Evolutionary conservation across 2,888 invertebrate genomes (phyloP).

Genomic region (Tetrapedia diversipes): DNA sequence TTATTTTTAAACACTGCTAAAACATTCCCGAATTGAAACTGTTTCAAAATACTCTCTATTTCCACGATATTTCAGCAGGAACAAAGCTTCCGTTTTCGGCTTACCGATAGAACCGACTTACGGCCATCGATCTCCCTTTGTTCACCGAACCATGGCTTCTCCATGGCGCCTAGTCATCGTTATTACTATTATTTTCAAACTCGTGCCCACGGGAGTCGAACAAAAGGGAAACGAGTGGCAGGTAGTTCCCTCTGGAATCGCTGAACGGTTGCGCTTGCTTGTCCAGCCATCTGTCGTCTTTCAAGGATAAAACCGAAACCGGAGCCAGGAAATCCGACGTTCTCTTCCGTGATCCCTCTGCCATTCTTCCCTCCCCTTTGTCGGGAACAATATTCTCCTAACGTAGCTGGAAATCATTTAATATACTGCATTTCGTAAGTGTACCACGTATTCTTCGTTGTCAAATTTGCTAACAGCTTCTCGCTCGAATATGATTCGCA

Average conservation of each 20-base stretch:
- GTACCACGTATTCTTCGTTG: too few relatives aligned
- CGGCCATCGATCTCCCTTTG: conserved; percentile 22
- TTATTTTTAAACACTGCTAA: too few relatives aligned
- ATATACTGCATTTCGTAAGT: neutral
- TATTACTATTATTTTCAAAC: conserved; percentile 55
- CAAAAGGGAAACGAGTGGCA: conserved; percentile 39
- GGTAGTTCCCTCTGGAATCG: conserved; percentile 53
- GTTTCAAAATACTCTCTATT: neutral
- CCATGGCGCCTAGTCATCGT: conserved; percentile 31
- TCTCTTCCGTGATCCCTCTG: conserved; percentile 34
- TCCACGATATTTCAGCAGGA: neutral
- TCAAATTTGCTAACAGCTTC: too few relatives aligned
- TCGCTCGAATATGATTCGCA: too few relatives aligned
- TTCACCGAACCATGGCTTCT: conserved; percentile 11
- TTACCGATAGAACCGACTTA: conserved; percentile 12
- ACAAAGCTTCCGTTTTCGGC: neutral
- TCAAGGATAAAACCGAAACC: conserved; percentile 56
- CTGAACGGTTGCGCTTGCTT: conserved; percentile 45
- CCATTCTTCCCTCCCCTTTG: conserved; percentile 30
- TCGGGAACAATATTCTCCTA: conserved; percentile 18
- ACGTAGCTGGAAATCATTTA: neutral
- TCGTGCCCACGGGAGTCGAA: conserved; percentile 45
- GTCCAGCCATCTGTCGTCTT: conserved; percentile 64
- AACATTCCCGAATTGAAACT: too few relatives aligned
- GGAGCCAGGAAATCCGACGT: conserved; percentile 48